Percentiles rank a stretch among this genome's conserved stretches.
phyloP scores from a whole-genome alignment of 1,140 invertebrate genomes.

The Carcinoscorpius rotundicauda region DNA sequence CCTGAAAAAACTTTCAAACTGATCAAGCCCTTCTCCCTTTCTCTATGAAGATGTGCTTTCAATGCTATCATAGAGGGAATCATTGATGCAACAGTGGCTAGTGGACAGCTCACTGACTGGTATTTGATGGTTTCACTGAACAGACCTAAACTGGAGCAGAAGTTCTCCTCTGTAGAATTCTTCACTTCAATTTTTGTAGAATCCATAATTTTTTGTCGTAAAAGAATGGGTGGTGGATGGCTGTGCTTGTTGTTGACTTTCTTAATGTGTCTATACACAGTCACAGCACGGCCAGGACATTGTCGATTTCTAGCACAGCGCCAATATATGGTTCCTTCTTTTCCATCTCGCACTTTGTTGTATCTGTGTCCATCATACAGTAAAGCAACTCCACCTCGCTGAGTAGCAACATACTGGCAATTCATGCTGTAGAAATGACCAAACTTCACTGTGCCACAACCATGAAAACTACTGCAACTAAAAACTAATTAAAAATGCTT shows the following conservation, averaged over 20 bases:
- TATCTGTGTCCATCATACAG: conserved; percentile 29
- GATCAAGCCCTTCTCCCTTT: too few species aligned
- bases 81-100: conserved; percentile 22
- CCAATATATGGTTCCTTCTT: conserved; percentile 30
- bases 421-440: conserved; percentile 18
- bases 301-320: conserved; percentile 27
- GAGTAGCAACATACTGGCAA: conserved; percentile 29
- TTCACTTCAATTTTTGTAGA: too few species aligned
- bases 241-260: conserved; percentile 30
- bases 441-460: too few species aligned
- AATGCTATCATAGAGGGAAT: conserved; percentile 20
- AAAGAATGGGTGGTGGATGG: conserved; percentile 24
- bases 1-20: too few species aligned
- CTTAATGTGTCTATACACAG: conserved; percentile 28
- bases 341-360: conserved; percentile 28
- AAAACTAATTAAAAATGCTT: too few species aligned
- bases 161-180: not conserved
- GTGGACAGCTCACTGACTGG: conserved; percentile 22
- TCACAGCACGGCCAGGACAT: conserved; percentile 29
- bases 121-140: conserved; percentile 27
- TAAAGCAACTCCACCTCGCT: conserved; percentile 27
- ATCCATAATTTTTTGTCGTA: too few species aligned
- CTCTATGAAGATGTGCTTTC: conserved; percentile 17
- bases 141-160: conserved; percentile 13
- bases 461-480: too few species aligned